A percentile compares a stretch with the other conserved stretches of the same genome.
phyloP scores from a whole-genome alignment of 2,797 vertebrate genomes.

The Syncerus caffer region DNA sequence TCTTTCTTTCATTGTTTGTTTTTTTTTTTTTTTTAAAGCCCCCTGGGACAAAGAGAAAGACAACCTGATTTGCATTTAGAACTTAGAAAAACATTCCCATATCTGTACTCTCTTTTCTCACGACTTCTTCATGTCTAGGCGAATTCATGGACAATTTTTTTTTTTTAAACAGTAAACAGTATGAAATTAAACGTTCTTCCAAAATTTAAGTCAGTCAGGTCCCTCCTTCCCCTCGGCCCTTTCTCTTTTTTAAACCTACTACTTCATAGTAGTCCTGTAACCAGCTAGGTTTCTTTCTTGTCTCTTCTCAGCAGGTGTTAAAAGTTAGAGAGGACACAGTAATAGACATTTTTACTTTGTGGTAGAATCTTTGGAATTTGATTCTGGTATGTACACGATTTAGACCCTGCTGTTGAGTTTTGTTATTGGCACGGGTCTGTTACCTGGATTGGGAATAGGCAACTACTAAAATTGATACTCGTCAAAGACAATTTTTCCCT shows the following conservation, averaged over 20 bases:
- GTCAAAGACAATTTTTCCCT: background rate
- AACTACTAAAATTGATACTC: background rate
- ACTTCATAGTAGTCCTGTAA: background rate
- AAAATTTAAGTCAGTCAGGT: background rate
- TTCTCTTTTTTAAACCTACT: background rate
- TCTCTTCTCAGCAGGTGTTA: background rate
- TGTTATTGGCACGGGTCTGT: background rate
- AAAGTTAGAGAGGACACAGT: background rate
- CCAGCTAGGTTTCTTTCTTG: background rate
- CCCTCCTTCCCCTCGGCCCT: background rate
- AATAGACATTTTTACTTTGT: background rate
- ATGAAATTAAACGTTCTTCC: background rate
- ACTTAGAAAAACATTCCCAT: background rate
- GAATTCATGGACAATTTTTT: background rate
- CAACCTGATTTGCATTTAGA: constrained; percentile 16
- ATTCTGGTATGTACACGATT: background rate
- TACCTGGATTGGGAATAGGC: background rate
- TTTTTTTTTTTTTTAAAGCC: background rate
- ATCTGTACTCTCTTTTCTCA: background rate
- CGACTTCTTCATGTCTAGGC: background rate
- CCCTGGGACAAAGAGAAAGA: background rate
- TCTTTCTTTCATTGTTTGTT: background rate
- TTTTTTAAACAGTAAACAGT: background rate
- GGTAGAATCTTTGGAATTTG: background rate
- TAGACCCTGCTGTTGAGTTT: background rate